Conservation (phyloP, 2,888 invertebrate species). For the Antheraea assamensis region DNA sequence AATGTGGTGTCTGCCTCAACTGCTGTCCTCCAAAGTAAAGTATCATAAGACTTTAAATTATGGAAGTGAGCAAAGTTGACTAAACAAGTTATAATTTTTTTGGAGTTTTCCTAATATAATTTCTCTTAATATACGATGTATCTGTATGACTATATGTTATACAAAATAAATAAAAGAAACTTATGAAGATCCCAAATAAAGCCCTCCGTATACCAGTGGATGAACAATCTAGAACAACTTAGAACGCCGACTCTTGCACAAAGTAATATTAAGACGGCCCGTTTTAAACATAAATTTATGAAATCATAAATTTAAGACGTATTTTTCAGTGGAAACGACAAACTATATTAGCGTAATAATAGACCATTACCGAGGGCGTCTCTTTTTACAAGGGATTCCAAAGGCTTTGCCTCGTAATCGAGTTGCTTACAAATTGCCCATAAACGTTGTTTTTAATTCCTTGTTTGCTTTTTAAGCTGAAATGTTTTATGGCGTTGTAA, state of each 20-base stretch:
- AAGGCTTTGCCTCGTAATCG: conserved; percentile 35
- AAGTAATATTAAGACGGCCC: conserved; percentile 11
- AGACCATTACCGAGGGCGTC: conserved; percentile 33
- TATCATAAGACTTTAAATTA: too few species aligned
- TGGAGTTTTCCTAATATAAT: not conserved
- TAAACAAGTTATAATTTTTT: not conserved
- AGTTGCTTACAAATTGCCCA: conserved; percentile 36
- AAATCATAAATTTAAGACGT: conserved; percentile 22
- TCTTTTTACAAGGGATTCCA: conserved; percentile 40
- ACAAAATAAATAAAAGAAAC: not conserved
- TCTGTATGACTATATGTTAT: not conserved
- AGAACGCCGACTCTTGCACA: conserved; percentile 1
- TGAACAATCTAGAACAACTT: not conserved
- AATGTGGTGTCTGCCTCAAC: too few species aligned
- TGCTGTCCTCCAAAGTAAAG: too few species aligned
- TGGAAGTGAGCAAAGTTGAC: too few species aligned
- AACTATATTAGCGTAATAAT: conserved; percentile 28
- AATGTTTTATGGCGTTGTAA: conserved; percentile 22
- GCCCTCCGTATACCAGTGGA: not conserved
- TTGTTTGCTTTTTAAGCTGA: conserved; percentile 29
- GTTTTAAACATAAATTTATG: conserved; percentile 18
- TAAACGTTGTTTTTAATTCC: conserved; percentile 33
- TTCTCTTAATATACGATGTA: not conserved
- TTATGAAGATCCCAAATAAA: not conserved
- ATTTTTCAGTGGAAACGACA: conserved; percentile 21